A percentile compares a stretch with the other conserved stretches of the same genome.
Evolutionary conservation across 2,888 invertebrate species (phyloP).

Genomic region (Heliothis peltigera): DNA sequence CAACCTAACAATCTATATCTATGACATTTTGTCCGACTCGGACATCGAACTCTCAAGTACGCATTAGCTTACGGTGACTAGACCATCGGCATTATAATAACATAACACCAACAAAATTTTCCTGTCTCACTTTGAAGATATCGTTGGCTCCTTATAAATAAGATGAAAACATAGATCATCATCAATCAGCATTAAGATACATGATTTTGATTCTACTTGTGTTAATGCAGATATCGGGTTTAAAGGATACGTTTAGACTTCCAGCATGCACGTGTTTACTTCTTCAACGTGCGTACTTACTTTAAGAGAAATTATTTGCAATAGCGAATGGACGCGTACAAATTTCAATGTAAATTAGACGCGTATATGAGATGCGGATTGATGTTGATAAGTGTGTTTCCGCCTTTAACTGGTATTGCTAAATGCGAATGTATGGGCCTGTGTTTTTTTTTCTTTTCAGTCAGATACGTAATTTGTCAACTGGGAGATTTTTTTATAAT

Average conservation of each 20-base stretch:
- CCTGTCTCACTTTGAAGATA: conserved; percentile 41
- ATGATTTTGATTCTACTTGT: conserved; percentile 49
- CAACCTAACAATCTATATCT: too few species aligned
- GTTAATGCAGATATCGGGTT: conserved; percentile 41
- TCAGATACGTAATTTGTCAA: conserved; percentile 8
- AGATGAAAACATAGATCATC: conserved; percentile 52
- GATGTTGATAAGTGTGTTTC: conserved; percentile 48
- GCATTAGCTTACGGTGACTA: too few species aligned
- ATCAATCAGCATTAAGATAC: conserved; percentile 54
- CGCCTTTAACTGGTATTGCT: conserved; percentile 29
- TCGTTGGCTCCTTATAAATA: conserved; percentile 30
- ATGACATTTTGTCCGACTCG: too few species aligned
- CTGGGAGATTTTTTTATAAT: background rate
- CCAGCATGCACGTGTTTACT: conserved; percentile 6
- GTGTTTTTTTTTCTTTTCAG: conserved; percentile 1
- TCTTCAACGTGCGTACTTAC: background rate
- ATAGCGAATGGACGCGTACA: conserved; percentile 45
- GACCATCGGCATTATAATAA: background rate
- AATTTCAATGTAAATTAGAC: conserved; percentile 41
- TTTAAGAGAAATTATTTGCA: conserved; percentile 48
- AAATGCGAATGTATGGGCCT: conserved; percentile 7
- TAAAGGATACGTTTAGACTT: conserved; percentile 43
- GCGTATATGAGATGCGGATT: conserved; percentile 37
- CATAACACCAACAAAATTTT: conserved; percentile 26
- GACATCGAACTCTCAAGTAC: too few species aligned